phyloP scores from a whole-genome alignment of 2,888 invertebrate species.

The Ormyrus thymus region DNA sequence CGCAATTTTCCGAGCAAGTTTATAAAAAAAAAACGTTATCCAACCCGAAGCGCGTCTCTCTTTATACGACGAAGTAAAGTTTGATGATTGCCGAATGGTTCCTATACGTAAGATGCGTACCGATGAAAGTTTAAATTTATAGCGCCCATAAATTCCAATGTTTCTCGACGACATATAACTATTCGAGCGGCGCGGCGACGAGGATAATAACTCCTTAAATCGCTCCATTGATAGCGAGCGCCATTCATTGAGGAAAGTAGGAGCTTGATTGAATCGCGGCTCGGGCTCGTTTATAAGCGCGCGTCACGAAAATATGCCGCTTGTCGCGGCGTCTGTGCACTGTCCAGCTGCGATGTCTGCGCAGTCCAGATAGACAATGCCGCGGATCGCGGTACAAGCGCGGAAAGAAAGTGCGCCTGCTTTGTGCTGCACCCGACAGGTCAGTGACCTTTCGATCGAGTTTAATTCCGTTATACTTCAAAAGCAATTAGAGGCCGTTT shows the following conservation, averaged over 20 bases:
- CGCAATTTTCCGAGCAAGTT: neutral
- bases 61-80: too few species aligned
- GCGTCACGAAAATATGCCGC: conserved; percentile 43
- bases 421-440: neutral
- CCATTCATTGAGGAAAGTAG: conserved; percentile 12
- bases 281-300: conserved; percentile 12
- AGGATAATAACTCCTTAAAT: neutral
- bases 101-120: too few species aligned
- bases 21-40: neutral
- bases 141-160: too few species aligned
- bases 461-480: too few species aligned
- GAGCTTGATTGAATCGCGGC: conserved; percentile 9
- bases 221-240: conserved; percentile 16
- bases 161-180: too few species aligned
- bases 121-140: too few species aligned
- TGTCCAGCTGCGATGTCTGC: too few species aligned
- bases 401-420: neutral
- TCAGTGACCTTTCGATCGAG: neutral
- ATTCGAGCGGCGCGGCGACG: too few species aligned
- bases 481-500: too few species aligned
- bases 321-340: conserved; percentile 16
- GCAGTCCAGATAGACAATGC: neutral
- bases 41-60: too few species aligned
- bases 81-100: too few species aligned
- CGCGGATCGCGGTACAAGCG: neutral